Evolutionary conservation across 2,888 invertebrate genomes (phyloP).

Genomic region (Cosmia trapezina): DNA sequence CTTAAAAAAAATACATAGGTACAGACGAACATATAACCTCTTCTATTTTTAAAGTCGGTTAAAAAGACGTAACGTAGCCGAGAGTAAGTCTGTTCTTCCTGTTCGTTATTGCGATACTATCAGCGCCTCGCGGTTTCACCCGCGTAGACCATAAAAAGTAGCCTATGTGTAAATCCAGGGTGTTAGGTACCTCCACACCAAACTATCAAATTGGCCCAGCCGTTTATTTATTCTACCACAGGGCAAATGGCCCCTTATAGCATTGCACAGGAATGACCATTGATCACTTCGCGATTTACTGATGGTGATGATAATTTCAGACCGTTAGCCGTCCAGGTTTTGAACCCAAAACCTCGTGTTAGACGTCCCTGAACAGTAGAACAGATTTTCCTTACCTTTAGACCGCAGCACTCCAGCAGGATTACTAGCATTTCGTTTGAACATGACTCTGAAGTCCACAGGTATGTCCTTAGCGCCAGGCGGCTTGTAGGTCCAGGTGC

Average conservation of each 20-base stretch:
- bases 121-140: no score
- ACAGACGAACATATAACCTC: no score
- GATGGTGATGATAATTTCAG: background rate
- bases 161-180: no score
- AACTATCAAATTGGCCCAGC: no score
- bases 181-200: no score
- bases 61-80: no score
- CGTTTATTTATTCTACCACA: background rate
- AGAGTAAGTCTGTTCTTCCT: no score
- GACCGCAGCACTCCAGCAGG: slow-evolving; percentile 92
- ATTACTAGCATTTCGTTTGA: slow-evolving; percentile 91
- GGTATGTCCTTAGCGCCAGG: slow-evolving; percentile 93
- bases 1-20: no score
- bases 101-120: no score
- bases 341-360: background rate
- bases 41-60: no score
- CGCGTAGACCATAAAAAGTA: no score
- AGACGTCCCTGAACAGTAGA: background rate
- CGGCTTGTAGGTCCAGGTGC: slow-evolving; percentile 94
- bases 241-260: background rate
- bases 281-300: background rate
- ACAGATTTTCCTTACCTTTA: slow-evolving; percentile 88
- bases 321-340: background rate
- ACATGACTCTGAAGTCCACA: slow-evolving; percentile 91
- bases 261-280: background rate